These are phyloP conservation scores for Onychorhynchus coronatus DNA, from an alignment of 2,113 vertebrate species.

Conservation along the genomic window DNA sequence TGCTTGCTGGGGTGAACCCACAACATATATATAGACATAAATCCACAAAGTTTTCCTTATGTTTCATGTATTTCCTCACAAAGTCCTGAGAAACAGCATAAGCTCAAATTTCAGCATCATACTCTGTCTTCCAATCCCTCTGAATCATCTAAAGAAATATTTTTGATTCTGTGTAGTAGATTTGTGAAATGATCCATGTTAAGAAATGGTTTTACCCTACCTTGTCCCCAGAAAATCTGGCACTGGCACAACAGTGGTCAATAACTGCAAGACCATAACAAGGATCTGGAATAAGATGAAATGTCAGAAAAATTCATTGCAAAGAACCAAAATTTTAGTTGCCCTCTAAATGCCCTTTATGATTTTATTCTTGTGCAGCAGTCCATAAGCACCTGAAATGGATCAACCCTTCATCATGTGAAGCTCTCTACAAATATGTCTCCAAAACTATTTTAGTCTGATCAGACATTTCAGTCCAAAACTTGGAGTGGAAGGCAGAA, in stretches of 20 bases:
- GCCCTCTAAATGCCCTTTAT: neutral
- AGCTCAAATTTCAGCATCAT: neutral
- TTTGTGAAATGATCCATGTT: neutral
- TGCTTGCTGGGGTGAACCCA: neutral
- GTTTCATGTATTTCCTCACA: neutral
- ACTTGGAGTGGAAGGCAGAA: neutral
- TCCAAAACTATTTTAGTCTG: neutral
- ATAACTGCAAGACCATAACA: neutral
- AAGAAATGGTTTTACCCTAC: neutral
- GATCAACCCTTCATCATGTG: fast-evolving
- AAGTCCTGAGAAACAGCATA: neutral
- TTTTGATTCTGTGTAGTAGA: neutral
- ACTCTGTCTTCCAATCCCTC: neutral
- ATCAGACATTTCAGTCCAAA: neutral
- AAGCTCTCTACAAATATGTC: neutral
- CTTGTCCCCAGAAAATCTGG: fast-evolving
- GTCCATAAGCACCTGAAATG: neutral
- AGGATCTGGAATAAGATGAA: neutral
- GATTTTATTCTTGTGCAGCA: neutral
- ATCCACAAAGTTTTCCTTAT: neutral
- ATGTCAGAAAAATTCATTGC: neutral
- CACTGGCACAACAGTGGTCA: neutral
- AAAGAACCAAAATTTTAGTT: neutral
- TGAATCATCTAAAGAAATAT: neutral
- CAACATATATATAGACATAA: neutral